Evolutionary conservation across 2,797 vertebrate genomes (phyloP), one percentile per base, ranked within the genome.

Genomic region (Eremophila alpestris): DNA sequence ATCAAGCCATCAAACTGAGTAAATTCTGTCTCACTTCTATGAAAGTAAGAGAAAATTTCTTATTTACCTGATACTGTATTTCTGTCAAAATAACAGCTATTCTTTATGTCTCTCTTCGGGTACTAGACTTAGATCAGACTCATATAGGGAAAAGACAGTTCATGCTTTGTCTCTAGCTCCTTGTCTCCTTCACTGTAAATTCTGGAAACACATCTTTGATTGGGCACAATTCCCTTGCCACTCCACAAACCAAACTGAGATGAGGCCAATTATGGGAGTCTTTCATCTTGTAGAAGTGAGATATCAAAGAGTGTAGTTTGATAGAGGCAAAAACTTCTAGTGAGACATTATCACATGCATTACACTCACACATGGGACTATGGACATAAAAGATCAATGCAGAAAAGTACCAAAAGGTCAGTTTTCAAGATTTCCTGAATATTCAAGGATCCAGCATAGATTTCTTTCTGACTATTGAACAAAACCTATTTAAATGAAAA

Each of bases 381-480:
- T 12, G 55, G 63, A 83, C 55, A 27, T 43, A 56, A 83, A 78
- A 86, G 73, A 88, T 86, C 80, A 75, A 83, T 62, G 56, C 6
- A 83, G 55, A 40, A 85, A 60, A 45, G 34, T 26, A 71, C 9
- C 55, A 40, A 58, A 91, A 95, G 65, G 73, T 94, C 74, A 81
- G 24, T 93, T 78, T 88, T 75, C 65, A 90, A 51, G 49, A 86
- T 93, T 86, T 84, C 51, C 59, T 93, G 77, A 81, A 86, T 94
- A 91, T 86, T 86, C 88, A 88, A 82, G 77, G 58, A 75, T 71
- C 36, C 40, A 45, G 43, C 26, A 69, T 48, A 49, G 60, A 59
- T 88, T 91, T 79, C 64, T 20, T 78, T 70, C 49, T 56, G 43
- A 58, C 12, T 88, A 23, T 17, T 71, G 67, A 79, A 62, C 17